Evolutionary conservation across 2,113 vertebrate genomes (phyloP).

Genomic region (Cyprinodon tularosa): DNA sequence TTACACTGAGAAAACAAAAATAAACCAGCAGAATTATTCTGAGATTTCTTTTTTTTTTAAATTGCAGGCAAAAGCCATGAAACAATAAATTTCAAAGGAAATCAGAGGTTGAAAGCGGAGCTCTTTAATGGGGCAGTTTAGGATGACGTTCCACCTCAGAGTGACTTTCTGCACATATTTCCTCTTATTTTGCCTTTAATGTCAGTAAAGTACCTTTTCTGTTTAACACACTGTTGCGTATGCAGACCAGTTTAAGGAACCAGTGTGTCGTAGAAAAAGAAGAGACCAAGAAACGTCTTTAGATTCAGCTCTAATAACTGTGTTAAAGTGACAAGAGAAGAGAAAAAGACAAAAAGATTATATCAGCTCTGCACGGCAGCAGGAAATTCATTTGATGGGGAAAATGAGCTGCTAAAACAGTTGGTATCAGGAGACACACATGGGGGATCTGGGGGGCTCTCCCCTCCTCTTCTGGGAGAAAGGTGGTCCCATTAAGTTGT

Average conservation of each 20-base stretch:
- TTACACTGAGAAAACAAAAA: background rate
- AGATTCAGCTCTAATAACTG: background rate
- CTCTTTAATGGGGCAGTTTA: background rate
- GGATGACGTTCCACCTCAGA: background rate
- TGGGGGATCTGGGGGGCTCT: conserved; percentile 22
- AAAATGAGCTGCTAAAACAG: conserved; percentile 1
- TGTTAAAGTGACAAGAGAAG: background rate
- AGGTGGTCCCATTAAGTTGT: conserved; percentile 63
- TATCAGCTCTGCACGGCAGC: background rate
- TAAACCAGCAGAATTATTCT: background rate
- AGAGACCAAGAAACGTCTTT: background rate
- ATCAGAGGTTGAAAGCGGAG: background rate
- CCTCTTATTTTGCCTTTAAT: background rate
- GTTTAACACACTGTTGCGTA: background rate
- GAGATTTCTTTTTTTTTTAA: no score
- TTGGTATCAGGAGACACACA: conserved; percentile 41
- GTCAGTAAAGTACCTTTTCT: no score
- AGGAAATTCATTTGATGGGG: background rate
- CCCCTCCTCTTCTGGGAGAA: conserved; percentile 53
- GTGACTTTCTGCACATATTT: background rate
- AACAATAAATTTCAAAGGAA: background rate
- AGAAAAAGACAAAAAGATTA: background rate
- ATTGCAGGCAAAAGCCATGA: background rate
- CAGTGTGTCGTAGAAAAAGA: background rate
- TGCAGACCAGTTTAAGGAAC: background rate